Evolutionary conservation across 2,797 vertebrate genomes (phyloP), one percentile per base, ranked within the genome.

Genomic region (Lepus townsendii): DNA sequence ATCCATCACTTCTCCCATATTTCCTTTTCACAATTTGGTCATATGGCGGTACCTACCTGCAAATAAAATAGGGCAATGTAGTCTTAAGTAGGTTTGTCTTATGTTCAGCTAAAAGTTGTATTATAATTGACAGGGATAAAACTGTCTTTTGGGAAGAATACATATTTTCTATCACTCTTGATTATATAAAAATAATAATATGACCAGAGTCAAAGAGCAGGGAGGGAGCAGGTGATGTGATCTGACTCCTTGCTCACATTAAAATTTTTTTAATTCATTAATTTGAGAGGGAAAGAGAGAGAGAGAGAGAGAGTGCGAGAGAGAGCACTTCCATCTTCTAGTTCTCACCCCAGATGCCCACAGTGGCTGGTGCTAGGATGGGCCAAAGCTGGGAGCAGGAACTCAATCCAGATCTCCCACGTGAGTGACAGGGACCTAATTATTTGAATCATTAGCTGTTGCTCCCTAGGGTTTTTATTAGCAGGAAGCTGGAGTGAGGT

Each of bases 171-270:
- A 16, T 11, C 24, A 27, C 27, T 42, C 16, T 77, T 78, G 26
- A 73, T 93, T 54, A 75, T 75, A 54, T 78, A 77, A 78, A 92
- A 73, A 65, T 52, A 63, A 63, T 57, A 32, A 60, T 52, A 52
- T n/a, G 63, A 84, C 62, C 17, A 57, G 47, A 71, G 26, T 85
- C 35, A 92, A n/a, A 19, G 19, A 79, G 8, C 26, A n/a, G 57
- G 50, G 22, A 57, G 1, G 13, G 26, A 20, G 19, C 12, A 52
- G 22, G 9, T 73, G 32, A 32, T 54, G 3, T 32, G 80, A 77
- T 50, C 4, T 35, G 5, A n/a, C 83, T 94, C 30, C 7, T 32
- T 30, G 27, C 54, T 89, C 80, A 68, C 1, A 5, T 32, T 65
- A 27, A 65, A 65, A 10, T 2, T 63, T 63, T 63, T 63, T 54